Conservation (phyloP, 2,888 invertebrate genomes). For the Agonum fuliginosum region DNA sequence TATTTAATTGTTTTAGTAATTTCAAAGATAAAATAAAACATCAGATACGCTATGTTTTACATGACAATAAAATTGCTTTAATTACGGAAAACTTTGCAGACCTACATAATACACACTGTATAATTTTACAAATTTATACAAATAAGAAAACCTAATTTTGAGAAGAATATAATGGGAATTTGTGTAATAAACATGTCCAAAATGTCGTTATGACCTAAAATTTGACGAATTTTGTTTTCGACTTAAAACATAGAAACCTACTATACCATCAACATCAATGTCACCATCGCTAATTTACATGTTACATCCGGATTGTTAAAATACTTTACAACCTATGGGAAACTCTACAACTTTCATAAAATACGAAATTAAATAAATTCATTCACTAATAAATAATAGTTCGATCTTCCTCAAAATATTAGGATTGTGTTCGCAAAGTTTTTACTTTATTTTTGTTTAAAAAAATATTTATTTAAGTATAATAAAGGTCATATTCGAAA, state of each 20-base stretch:
- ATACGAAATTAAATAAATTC: background rate
- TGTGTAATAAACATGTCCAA: conserved; percentile 28
- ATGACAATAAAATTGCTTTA: conserved; percentile 38
- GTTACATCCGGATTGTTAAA: conserved; percentile 35
- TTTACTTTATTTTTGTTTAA: too few relatives aligned
- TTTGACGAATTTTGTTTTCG: conserved; percentile 44
- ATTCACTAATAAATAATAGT: too few relatives aligned
- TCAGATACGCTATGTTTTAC: conserved; percentile 41
- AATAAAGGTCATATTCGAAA: too few relatives aligned
- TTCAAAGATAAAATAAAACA: conserved; percentile 33
- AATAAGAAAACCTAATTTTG: background rate
- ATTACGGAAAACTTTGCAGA: conserved; percentile 11
- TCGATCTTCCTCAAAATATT: too few relatives aligned
- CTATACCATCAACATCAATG: conserved; percentile 29
- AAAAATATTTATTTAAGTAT: too few relatives aligned
- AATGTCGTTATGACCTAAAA: conserved; percentile 17
- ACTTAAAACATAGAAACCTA: conserved; percentile 42
- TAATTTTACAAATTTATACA: conserved; percentile 34
- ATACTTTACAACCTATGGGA: conserved; percentile 1
- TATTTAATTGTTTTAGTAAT: conserved; percentile 36
- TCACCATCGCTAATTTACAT: conserved; percentile 41
- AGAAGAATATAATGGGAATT: background rate
- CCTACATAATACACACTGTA: background rate
- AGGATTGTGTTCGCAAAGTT: too few relatives aligned
- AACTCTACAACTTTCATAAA: conserved; percentile 13